These are phyloP conservation scores for Vanessa atalanta DNA, from an alignment of 1,140 invertebrate species.

Conservation along the genomic window DNA sequence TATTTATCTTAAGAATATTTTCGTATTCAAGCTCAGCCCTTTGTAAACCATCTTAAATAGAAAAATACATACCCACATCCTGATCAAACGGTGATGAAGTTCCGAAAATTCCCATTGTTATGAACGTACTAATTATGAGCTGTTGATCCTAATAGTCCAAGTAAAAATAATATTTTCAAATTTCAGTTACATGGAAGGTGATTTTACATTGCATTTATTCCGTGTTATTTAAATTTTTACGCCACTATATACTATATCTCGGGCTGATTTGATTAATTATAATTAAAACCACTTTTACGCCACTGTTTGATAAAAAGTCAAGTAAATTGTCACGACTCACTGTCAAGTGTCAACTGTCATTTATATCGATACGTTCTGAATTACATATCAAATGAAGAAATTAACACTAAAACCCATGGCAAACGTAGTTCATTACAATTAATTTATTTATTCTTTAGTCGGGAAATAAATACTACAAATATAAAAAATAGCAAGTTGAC, in stretches of 20 bases:
- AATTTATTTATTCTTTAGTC: too few relatives aligned
- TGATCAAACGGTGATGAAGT: conserved; percentile 86
- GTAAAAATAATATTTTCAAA: neutral
- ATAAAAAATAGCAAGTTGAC: too few relatives aligned
- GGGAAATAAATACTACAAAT: too few relatives aligned
- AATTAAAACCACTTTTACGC: conserved; percentile 3
- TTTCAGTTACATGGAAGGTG: conserved; percentile 12
- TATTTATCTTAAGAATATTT: too few relatives aligned
- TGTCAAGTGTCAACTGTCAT: conserved; percentile 1
- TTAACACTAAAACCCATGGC: too few relatives aligned
- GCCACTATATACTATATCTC: neutral
- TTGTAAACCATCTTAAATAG: conserved; percentile 24
- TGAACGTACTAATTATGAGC: neutral
- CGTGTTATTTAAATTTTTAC: neutral
- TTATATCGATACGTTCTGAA: too few relatives aligned
- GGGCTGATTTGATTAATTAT: neutral
- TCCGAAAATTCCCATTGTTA: conserved; percentile 84
- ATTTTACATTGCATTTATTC: neutral
- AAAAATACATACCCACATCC: conserved; percentile 85
- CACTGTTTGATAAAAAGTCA: neutral
- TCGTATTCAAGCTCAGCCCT: too few relatives aligned
- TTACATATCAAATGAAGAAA: too few relatives aligned
- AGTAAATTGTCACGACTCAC: too few relatives aligned
- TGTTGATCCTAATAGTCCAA: neutral
- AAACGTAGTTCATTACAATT: too few relatives aligned